These are phyloP conservation scores for Brachyhypopomus gauderio DNA, from an alignment of 2,113 vertebrate species.

Conservation along the genomic window DNA sequence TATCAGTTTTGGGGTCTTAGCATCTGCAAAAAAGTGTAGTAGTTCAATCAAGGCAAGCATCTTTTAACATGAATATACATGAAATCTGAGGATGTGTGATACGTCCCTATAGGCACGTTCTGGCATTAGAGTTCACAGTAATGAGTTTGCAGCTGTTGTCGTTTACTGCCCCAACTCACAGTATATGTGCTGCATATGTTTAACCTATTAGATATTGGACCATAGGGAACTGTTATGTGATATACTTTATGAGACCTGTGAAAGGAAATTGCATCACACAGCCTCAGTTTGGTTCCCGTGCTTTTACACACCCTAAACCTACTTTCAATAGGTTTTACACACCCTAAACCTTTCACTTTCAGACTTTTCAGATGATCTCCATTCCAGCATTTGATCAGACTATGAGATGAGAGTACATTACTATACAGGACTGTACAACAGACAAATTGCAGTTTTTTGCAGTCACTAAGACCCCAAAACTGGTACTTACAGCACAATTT, in stretches of 20 bases:
- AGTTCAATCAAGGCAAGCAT: background rate
- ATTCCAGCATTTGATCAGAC: too few species aligned
- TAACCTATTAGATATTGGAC: constrained; percentile 26
- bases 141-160: background rate
- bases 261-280: constrained; percentile 34
- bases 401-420: too few species aligned
- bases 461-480: too few species aligned
- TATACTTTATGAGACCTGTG: constrained; percentile 28
- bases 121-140: background rate
- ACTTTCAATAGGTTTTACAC: background rate
- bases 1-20: too few species aligned
- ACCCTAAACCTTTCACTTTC: too few species aligned
- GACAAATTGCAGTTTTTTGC: too few species aligned
- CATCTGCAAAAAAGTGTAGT: too few species aligned
- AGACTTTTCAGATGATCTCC: too few species aligned
- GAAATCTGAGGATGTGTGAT: background rate
- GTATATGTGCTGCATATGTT: constrained; percentile 35
- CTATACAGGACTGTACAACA: too few species aligned
- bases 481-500: too few species aligned
- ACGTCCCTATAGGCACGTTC: background rate
- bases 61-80: background rate
- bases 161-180: background rate
- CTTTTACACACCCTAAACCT: background rate
- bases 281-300: constrained; percentile 27
- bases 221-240: constrained; percentile 40